Evolutionary conservation across 2,888 invertebrate genomes (phyloP).

Genomic region (Marronus borbonicus): DNA sequence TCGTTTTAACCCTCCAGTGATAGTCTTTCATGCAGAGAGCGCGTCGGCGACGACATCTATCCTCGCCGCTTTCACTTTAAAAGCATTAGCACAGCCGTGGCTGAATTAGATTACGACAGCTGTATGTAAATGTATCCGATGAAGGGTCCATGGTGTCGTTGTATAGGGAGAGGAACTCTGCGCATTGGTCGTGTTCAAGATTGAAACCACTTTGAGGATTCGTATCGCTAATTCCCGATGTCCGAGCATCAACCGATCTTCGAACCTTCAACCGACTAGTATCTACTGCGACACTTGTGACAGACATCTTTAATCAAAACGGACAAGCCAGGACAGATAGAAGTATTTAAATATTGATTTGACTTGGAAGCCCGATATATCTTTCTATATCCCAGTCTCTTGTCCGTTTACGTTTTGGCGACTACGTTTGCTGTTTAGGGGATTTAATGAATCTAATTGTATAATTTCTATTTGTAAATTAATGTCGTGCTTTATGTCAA

Average conservation of each 20-base stretch:
- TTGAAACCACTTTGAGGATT: slow-evolving; percentile 16
- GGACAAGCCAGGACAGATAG: slow-evolving; percentile 21
- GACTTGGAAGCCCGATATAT: slow-evolving; percentile 12
- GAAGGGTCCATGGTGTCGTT: slow-evolving; percentile 15
- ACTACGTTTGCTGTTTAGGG: neutral
- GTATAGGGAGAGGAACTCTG: slow-evolving; percentile 1
- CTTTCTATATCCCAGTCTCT: neutral
- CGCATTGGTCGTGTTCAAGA: slow-evolving; percentile 5
- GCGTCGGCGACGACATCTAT: slow-evolving; percentile 11
- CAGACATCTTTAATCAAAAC: slow-evolving; percentile 36
- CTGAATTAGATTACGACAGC: slow-evolving; percentile 44
- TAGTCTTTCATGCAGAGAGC: slow-evolving; percentile 9
- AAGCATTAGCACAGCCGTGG: slow-evolving; percentile 35
- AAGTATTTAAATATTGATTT: slow-evolving; percentile 44
- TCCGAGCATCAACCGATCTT: slow-evolving; percentile 29
- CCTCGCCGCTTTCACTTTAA: slow-evolving; percentile 30
- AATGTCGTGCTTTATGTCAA: neutral
- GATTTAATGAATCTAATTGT: neutral
- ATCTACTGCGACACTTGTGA: slow-evolving; percentile 35
- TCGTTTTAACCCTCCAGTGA: neutral
- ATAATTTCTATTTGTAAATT: neutral
- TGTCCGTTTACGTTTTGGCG: neutral
- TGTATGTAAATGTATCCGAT: slow-evolving; percentile 36
- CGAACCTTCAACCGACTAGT: slow-evolving; percentile 12
- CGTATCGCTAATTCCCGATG: slow-evolving; percentile 38